Base-by-base conservation (phyloP, 2,113 vertebrate species). In the Trogon melanurus region DNA sequence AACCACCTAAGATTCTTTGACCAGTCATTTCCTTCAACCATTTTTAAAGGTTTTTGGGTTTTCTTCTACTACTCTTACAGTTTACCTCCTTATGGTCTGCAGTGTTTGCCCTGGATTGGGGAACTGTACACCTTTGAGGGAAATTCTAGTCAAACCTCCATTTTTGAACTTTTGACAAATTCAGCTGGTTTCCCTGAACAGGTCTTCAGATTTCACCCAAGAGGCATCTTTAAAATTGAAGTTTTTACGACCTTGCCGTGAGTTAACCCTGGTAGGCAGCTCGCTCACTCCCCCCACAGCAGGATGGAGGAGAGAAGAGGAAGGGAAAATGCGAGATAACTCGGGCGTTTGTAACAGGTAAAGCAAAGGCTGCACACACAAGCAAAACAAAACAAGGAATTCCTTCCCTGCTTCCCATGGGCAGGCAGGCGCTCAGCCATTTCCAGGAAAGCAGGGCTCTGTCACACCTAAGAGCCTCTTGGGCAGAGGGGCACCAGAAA, bases 391-490 rank as follows among this genome's bases (percentile, higher is more conserved):
- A 47, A 7, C 4, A 75, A 30, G 29, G 41, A 54, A 76, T 70
- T 61, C 2, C 19, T 47, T 67, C 32, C 5, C 21, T 26, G 6
- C 10, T 74, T 26, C 60, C 21, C 60, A 51, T 32, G 1, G 3
- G 17, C 45, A 60, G 32, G 45, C 53, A 75, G 38, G 13, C 20
- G 13, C 18, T 60, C 6, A 36, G 36, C 30, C 45, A 32, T 29
- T 5, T 53, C 38, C 16, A 65, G 44, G 58, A 57, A 58, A 65
- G 50, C n/a, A 48, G 29, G 29, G 34, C 23, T 88, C 14, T 19
- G 23, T 16, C 38, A 60, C 0, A 0, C 9, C 1, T 29, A 54
- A 29, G 0, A 0, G 9, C 47, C 47, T 16, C 62, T 38, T 38
- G 5, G 10, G 29, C 61, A 69, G 23, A 82, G 8, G 58, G 11